Evolutionary conservation across 2,888 invertebrate species (phyloP), one percentile per base, ranked within the genome.

Genomic region (Eilema griseolum): DNA sequence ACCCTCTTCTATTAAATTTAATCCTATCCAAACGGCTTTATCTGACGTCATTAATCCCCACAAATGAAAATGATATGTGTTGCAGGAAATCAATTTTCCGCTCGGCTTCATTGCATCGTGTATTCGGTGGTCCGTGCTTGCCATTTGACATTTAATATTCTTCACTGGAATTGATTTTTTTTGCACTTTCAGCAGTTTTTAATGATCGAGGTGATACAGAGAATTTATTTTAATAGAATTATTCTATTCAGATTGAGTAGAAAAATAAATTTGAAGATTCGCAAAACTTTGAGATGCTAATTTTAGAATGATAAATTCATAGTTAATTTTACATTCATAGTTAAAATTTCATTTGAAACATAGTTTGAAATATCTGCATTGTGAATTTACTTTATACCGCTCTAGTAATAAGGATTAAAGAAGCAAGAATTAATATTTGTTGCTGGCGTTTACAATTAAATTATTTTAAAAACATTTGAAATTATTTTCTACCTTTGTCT

Each of bases 51-150:
- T 83, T 87, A 83, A 87, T 88, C 84, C 83, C 84, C 81, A 83
- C 81, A 88, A 90, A 90, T 90, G 88, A 87, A 90, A 90, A 89
- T 91, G 88, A 91, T 91, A 90, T 88, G 86, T 87, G 89, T 80
- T 85, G 83, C 87, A 85, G 89, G 86, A 89, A 92, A 93, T 91
- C 92, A 92, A 93, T 93, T 93, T 92, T 87, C 89, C 89, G 87
- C 84, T 80, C 76, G 86, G 83, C 85, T 90, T 85, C 88, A 85
- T 87, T 86, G 85, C 87, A 87, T 88, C 85, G 89, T 86, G 84
- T 81, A 85, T 85, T 86, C 86, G 83, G 69, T 80, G 81, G 84
- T 70, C 83, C 80, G 78, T 82, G 82, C 85, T 86, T 83, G 85
- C 85, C 85, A 86, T 90, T 90, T 88, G 85, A 87, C 85, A 87